Conservation (phyloP, 2,888 invertebrate species). For the Amaurobius ferox region DNA sequence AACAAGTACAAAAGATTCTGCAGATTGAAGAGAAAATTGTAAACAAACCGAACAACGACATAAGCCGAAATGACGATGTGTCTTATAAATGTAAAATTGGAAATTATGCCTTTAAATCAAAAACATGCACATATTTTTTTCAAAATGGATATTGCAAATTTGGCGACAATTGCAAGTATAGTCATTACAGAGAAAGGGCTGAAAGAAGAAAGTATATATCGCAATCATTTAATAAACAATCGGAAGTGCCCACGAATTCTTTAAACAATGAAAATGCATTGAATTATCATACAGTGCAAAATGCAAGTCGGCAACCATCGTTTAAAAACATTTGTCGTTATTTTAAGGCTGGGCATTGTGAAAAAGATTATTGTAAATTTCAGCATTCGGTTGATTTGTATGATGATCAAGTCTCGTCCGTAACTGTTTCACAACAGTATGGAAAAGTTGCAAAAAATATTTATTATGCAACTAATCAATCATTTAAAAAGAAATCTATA, state of each 20-base stretch:
- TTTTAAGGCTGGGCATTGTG: slow-evolving; percentile 17
- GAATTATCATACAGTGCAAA: too few relatives aligned
- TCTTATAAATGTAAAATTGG: not conserved
- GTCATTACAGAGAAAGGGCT: slow-evolving; percentile 12
- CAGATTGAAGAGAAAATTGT: too few relatives aligned
- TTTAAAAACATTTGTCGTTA: too few relatives aligned
- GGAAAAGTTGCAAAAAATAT: not conserved
- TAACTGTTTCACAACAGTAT: not conserved
- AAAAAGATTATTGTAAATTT: slow-evolving; percentile 30
- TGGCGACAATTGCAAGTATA: slow-evolving; percentile 58
- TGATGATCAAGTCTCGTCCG: not conserved
- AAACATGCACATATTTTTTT: slow-evolving; percentile 26
- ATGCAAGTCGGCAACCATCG: too few relatives aligned
- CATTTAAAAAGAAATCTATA: not conserved
- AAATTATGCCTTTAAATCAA: not conserved
- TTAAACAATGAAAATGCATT: too few relatives aligned
- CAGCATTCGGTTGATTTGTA: not conserved
- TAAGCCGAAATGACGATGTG: too few relatives aligned
- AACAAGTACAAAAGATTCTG: too few relatives aligned
- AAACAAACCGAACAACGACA: too few relatives aligned
- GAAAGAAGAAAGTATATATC: too few relatives aligned
- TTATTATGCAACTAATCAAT: not conserved
- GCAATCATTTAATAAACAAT: too few relatives aligned
- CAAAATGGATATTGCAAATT: slow-evolving; percentile 61
- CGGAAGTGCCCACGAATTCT: not conserved